These are phyloP conservation scores for Marisa cornuarietis DNA, from an alignment of 1,140 invertebrate species.

Conservation along the genomic window DNA sequence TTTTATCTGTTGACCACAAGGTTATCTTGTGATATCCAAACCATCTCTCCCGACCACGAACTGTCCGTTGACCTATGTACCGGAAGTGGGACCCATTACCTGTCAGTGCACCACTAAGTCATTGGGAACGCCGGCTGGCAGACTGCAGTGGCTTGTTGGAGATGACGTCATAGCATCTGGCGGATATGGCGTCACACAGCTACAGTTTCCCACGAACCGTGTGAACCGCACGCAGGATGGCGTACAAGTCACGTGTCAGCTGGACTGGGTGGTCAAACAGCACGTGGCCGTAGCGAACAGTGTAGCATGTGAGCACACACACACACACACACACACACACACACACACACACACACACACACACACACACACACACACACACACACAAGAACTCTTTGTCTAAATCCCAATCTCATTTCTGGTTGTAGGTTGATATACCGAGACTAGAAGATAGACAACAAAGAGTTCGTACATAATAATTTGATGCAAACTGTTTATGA, in stretches of 20 bases:
- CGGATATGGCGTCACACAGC: neutral
- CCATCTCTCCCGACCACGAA: too few species aligned
- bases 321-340: neutral
- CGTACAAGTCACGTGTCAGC: neutral
- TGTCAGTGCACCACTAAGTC: neutral
- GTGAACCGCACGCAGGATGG: neutral
- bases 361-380: neutral
- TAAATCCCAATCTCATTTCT: neutral
- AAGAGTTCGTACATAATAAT: neutral
- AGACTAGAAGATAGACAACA: neutral
- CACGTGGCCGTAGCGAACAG: neutral
- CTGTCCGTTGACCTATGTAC: too few species aligned
- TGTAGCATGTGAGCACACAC: neutral
- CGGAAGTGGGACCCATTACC: too few species aligned
- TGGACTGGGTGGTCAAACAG: conserved; percentile 1
- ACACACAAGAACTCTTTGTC: too few species aligned
- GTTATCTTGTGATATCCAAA: too few species aligned
- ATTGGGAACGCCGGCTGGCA: neutral
- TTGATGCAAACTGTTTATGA: neutral
- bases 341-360: neutral
- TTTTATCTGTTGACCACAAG: too few species aligned
- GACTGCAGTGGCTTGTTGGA: neutral
- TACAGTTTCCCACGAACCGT: neutral
- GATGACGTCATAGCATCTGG: neutral
- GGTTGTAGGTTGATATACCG: neutral